These are phyloP conservation scores for Allophyes oxyacanthae DNA, from an alignment of 2,888 invertebrate species.

Conservation along the genomic window DNA sequence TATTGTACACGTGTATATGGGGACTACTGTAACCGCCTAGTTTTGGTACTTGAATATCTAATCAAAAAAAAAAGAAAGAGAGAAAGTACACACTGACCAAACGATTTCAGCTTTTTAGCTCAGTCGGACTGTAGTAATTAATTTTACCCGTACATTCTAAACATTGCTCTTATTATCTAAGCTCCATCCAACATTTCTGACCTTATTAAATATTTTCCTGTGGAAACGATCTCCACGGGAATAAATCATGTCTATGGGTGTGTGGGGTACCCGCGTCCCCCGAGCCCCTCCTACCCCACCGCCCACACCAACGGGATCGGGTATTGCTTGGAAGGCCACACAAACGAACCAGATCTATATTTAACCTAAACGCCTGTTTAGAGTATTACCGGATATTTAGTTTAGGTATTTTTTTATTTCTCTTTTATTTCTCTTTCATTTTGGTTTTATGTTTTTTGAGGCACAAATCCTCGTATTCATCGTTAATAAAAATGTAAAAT, in stretches of 20 bases:
- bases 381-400: conserved; percentile 43
- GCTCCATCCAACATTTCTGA: conserved; percentile 41
- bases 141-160: conserved; percentile 18
- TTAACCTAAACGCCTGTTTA: conserved; percentile 66
- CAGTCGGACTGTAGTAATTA: too few species aligned
- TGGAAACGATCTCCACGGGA: conserved; percentile 65
- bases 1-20: too few species aligned
- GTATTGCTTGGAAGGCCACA: conserved; percentile 66
- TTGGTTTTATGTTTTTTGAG: conserved; percentile 13
- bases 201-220: conserved; percentile 69
- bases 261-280: conserved; percentile 43
- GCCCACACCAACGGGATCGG: conserved; percentile 58
- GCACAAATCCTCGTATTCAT: neutral
- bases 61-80: too few species aligned
- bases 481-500: conserved; percentile 14
- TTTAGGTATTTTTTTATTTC: conserved; percentile 23
- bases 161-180: conserved; percentile 28
- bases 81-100: too few species aligned
- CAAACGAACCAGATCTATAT: conserved; percentile 71
- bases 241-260: conserved; percentile 73
- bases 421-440: conserved; percentile 13
- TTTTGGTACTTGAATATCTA: neutral
- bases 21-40: too few species aligned
- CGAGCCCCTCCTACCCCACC: conserved; percentile 33
- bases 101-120: too few species aligned